These are phyloP conservation scores for Philypnodon macrostomus DNA, from an alignment of 2,797 vertebrate genomes.

Conservation along the genomic window DNA sequence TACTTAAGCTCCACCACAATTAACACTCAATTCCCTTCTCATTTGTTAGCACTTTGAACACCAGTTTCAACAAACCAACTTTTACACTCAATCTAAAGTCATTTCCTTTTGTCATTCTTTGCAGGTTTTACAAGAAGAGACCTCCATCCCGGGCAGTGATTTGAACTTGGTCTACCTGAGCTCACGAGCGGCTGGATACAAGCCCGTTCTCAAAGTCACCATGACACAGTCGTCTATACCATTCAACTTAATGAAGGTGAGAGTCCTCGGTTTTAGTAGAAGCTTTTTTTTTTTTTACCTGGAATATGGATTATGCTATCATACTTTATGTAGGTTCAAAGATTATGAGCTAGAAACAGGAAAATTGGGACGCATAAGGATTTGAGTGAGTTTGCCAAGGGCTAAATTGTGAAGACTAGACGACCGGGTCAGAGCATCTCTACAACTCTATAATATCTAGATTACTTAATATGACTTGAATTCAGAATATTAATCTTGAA, in stretches of 20 bases:
- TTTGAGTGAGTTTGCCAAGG: too few species aligned
- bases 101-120: conserved; percentile 3
- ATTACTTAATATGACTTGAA: too few species aligned
- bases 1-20: background rate
- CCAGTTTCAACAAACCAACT: background rate
- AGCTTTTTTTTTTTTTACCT: too few species aligned
- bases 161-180: conserved; percentile 91
- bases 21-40: background rate
- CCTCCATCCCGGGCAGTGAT: conserved; percentile 91
- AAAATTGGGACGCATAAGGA: too few species aligned
- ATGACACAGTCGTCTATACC: conserved; percentile 94
- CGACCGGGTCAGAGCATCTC: too few species aligned
- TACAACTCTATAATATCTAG: too few species aligned
- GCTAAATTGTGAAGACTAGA: too few species aligned
- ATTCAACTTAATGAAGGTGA: conserved; percentile 94
- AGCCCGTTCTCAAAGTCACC: conserved; percentile 93
- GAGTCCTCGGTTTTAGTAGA: background rate
- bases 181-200: conserved; percentile 92
- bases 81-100: background rate
- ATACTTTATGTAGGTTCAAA: too few species aligned
- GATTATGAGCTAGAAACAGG: too few species aligned
- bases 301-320: too few species aligned
- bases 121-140: conserved; percentile 95
- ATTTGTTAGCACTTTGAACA: background rate
- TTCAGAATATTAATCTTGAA: too few species aligned